phyloP scores from a whole-genome alignment of 2,113 vertebrate species.

The Semicossyphus pulcher region DNA sequence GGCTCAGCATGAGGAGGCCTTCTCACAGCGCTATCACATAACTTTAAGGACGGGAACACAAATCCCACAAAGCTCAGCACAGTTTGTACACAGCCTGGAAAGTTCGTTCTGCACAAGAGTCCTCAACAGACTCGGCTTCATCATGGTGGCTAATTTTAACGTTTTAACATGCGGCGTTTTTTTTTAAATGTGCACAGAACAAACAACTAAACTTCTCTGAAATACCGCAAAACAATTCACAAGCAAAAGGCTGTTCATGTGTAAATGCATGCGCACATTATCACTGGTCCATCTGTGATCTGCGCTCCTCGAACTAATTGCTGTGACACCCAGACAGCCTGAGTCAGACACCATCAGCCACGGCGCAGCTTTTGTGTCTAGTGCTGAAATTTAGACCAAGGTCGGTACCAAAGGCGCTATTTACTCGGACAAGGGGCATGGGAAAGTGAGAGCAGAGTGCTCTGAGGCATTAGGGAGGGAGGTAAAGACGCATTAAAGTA shows the following conservation, averaged over 20 bases:
- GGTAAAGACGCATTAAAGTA: background rate
- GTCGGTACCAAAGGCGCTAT: constrained; percentile 45
- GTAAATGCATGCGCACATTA: no score
- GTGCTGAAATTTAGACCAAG: constrained; percentile 66
- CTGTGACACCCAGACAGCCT: constrained; percentile 45
- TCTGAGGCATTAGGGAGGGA: background rate
- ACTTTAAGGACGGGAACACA: background rate
- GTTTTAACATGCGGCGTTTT: background rate
- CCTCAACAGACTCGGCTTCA: background rate
- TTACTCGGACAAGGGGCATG: constrained; percentile 57
- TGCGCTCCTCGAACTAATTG: constrained; percentile 20
- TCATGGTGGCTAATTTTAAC: background rate
- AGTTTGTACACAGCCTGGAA: constrained; percentile 1
- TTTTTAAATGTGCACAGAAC: constrained; percentile 10
- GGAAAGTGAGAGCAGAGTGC: constrained; percentile 44
- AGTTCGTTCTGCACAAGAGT: background rate
- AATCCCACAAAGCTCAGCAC: constrained; percentile 10
- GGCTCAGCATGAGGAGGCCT: constrained; percentile 30
- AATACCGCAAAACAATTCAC: background rate
- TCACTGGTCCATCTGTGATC: background rate
- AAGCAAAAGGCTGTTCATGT: background rate
- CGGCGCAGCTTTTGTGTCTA: constrained; percentile 44
- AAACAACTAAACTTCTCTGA: background rate
- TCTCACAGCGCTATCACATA: constrained; percentile 16
- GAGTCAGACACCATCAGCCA: constrained; percentile 44